These are phyloP conservation scores for Tenthredo distinguenda DNA, from an alignment of 2,888 invertebrate genomes.

Conservation along the genomic window DNA sequence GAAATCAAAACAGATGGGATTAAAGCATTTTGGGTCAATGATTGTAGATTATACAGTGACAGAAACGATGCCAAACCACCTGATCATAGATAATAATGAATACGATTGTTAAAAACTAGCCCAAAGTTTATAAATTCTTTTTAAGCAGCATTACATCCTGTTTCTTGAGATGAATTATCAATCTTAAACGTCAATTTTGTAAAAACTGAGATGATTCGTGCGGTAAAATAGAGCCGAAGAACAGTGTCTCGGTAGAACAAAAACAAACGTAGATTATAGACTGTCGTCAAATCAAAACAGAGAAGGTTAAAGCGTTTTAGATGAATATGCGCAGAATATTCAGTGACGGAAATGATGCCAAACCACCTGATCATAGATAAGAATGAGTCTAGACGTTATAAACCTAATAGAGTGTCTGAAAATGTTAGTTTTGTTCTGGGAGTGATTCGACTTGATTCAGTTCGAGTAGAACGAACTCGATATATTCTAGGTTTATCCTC, in stretches of 20 bases:
- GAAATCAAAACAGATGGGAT: constrained; percentile 17
- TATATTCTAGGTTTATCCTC: background rate
- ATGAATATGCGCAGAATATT: background rate
- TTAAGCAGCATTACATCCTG: background rate
- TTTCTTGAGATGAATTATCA: background rate
- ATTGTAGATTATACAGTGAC: background rate
- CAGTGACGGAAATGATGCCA: background rate
- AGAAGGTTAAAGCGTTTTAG: background rate
- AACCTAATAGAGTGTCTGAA: background rate
- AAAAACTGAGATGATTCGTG: background rate
- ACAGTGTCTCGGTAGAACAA: background rate
- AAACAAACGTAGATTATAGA: background rate
- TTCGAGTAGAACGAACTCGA: background rate
- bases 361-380: background rate
- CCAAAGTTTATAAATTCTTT: background rate
- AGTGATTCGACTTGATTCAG: background rate
- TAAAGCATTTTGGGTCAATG: background rate
- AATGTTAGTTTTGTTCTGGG: background rate
- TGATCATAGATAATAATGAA: background rate
- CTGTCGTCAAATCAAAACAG: constrained; percentile 16
- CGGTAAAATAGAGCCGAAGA: background rate
- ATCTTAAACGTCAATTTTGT: background rate
- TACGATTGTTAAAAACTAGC: background rate
- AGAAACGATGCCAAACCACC: background rate
- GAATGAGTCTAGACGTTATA: background rate